Percentiles rank a stretch among this genome's conserved stretches.
phyloP scores from a whole-genome alignment of 2,888 invertebrate genomes.

The Agonopterix subpropinquella region DNA sequence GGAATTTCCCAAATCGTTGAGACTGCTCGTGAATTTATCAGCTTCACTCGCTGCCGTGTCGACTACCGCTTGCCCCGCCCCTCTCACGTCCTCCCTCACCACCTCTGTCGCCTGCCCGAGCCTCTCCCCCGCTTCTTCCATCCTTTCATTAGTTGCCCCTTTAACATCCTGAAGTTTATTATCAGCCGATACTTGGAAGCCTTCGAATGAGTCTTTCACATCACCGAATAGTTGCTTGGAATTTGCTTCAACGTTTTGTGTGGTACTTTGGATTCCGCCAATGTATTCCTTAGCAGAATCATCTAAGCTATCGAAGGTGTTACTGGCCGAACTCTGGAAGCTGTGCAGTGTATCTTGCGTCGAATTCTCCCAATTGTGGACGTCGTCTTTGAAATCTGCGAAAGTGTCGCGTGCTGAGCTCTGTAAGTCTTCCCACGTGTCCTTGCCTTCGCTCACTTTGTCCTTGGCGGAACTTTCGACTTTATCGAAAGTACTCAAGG shows the following conservation, averaged over 20 bases:
- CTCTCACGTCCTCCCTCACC: slow-evolving; percentile 26
- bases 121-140: slow-evolving; percentile 41
- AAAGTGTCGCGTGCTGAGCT: slow-evolving; percentile 63
- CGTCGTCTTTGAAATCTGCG: slow-evolving; percentile 57
- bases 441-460: slow-evolving; percentile 50
- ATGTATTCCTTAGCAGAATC: slow-evolving; percentile 53
- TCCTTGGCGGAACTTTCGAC: slow-evolving; percentile 68
- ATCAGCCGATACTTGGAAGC: slow-evolving; percentile 64
- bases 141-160: slow-evolving; percentile 35
- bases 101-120: slow-evolving; percentile 36
- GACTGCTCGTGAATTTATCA: slow-evolving; percentile 58
- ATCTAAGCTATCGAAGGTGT: slow-evolving; percentile 65
- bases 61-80: slow-evolving; percentile 31
- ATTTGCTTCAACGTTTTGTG: slow-evolving; percentile 33
- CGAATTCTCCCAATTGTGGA: slow-evolving; percentile 54
- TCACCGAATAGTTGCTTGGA: slow-evolving; percentile 56
- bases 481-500: slow-evolving; percentile 66
- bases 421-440: slow-evolving; percentile 61
- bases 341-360: slow-evolving; percentile 64
- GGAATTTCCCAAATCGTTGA: slow-evolving; percentile 64
- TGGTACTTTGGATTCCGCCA: slow-evolving; percentile 35
- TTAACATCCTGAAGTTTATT: slow-evolving; percentile 62
- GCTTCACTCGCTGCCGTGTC: slow-evolving; percentile 47
- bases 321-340: slow-evolving; percentile 67
- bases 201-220: slow-evolving; percentile 53